phyloP scores from a whole-genome alignment of 2,113 vertebrate species.

The Variabilichromis moorii region DNA sequence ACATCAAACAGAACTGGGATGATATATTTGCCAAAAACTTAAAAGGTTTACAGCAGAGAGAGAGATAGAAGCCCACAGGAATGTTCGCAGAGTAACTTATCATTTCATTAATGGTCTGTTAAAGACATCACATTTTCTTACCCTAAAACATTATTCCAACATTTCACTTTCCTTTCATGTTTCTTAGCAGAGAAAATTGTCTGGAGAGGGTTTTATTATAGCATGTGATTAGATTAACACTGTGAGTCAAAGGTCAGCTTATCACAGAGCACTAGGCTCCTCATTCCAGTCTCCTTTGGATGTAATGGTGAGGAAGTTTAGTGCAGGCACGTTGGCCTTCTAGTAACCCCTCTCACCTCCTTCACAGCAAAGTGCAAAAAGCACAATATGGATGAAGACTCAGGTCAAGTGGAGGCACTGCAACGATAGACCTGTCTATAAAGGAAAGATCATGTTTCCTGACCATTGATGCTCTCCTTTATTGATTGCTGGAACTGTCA shows the following conservation, averaged over 20 bases:
- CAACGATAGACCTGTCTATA: background rate
- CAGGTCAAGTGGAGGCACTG: background rate
- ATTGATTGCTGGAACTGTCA: background rate
- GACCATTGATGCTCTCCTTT: background rate
- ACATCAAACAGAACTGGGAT: background rate
- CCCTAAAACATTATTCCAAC: background rate
- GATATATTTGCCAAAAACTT: background rate
- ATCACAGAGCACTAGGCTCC: background rate
- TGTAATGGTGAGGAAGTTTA: background rate
- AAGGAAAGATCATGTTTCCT: background rate
- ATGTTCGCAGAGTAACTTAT: background rate
- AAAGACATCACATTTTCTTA: background rate
- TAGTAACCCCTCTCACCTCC: background rate
- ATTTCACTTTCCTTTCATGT: constrained; percentile 1
- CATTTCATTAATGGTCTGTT: background rate
- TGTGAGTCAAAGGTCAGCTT: constrained; percentile 20
- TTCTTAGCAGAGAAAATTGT: background rate
- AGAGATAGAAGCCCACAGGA: background rate
- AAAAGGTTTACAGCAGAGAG: background rate
- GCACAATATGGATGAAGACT: background rate
- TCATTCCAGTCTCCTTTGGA: background rate
- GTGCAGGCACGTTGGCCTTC: background rate
- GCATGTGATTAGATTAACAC: constrained; percentile 18
- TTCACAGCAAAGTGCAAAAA: background rate
- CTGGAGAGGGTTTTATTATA: background rate